phyloP scores from a whole-genome alignment of 2,888 invertebrate species.

The Limnephilus lunatus region DNA sequence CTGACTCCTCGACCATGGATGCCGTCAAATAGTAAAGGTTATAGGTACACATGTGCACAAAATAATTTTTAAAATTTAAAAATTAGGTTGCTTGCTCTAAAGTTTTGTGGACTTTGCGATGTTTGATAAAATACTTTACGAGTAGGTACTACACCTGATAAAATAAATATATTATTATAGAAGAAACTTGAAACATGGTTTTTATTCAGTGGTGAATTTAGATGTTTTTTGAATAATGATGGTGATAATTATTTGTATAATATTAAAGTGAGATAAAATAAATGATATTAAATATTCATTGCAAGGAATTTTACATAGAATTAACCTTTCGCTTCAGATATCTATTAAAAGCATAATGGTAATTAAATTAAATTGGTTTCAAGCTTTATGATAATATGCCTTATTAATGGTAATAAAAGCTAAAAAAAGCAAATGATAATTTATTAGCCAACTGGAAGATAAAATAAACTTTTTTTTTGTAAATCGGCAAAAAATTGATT shows the following conservation, averaged over 20 bases:
- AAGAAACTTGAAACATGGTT: not conserved
- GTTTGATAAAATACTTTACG: not conserved
- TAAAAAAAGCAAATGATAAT: not conserved
- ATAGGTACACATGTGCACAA: too few species aligned
- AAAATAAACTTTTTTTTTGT: not conserved
- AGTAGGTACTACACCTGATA: not conserved
- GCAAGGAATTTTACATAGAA: too few species aligned
- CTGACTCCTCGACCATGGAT: too few species aligned
- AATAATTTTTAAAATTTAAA: too few species aligned
- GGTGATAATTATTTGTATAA: not conserved
- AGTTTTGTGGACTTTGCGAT: too few species aligned
- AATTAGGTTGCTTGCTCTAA: too few species aligned
- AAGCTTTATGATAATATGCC: not conserved
- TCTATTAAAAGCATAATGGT: too few species aligned
- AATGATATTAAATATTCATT: not conserved
- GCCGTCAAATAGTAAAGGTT: too few species aligned
- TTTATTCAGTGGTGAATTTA: not conserved
- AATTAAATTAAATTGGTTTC: too few species aligned
- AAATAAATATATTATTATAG: not conserved
- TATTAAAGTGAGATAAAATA: not conserved
- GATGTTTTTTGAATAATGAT: not conserved
- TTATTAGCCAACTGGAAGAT: not conserved
- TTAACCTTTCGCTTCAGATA: too few species aligned
- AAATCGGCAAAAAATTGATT: not conserved
- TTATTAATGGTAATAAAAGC: not conserved